Conservation (phyloP, 1,140 invertebrate genomes). For the Glomeris maerens region DNA sequence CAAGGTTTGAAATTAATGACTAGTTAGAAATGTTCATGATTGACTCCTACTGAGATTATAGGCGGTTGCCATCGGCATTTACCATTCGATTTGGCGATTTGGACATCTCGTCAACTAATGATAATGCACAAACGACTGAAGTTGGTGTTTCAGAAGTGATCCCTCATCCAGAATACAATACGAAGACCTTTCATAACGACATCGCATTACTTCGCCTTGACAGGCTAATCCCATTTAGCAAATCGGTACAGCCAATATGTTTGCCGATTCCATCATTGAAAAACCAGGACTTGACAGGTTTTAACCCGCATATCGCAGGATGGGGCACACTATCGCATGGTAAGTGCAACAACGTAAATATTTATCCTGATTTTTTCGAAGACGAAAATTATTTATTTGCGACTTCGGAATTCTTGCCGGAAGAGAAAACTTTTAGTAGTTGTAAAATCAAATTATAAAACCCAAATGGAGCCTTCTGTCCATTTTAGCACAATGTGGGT, state of each 20-base stretch:
- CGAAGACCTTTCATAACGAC: slow-evolving; percentile 45
- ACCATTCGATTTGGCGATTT: slow-evolving; percentile 7
- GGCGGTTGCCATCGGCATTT: not conserved
- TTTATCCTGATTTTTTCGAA: not conserved
- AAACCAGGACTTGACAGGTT: not conserved
- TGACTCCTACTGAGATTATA: too few species aligned
- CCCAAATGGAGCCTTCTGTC: not conserved
- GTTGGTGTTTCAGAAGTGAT: slow-evolving; percentile 32
- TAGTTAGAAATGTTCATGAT: too few species aligned
- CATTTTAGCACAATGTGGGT: not conserved
- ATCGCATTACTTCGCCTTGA: slow-evolving; percentile 46
- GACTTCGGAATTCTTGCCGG: too few species aligned
- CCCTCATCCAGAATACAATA: slow-evolving; percentile 41
- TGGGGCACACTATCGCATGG: slow-evolving; percentile 5
- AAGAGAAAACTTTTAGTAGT: slow-evolving; percentile 1
- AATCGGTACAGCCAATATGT: slow-evolving; percentile 3
- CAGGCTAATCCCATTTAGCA: slow-evolving; percentile 31
- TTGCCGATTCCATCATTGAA: slow-evolving; percentile 7
- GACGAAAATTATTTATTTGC: too few species aligned
- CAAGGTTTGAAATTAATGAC: too few species aligned
- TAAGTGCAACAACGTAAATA: not conserved
- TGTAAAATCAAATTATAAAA: not conserved
- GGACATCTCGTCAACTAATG: slow-evolving; percentile 4
- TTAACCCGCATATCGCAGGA: not conserved
- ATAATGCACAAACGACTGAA: slow-evolving; percentile 21